phyloP scores from a whole-genome alignment of 2,888 invertebrate genomes.

The Callinectes sapidus region DNA sequence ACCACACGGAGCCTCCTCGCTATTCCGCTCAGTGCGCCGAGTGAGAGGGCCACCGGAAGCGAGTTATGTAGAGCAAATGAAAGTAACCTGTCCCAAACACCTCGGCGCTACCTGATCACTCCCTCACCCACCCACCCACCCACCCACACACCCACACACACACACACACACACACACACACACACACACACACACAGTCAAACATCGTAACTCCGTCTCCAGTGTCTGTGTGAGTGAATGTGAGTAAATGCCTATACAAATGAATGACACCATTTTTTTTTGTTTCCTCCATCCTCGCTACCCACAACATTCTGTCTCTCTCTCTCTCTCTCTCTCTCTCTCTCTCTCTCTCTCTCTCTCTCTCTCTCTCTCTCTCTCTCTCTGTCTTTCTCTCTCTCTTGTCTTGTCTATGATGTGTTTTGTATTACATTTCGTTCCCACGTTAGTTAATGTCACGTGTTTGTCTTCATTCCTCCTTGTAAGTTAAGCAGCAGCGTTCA shows the following conservation, averaged over 20 bases:
- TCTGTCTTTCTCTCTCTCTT: too few species aligned
- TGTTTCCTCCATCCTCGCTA: background rate
- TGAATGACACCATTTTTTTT: background rate
- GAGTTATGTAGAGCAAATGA: background rate
- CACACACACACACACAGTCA: background rate
- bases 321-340: too few species aligned
- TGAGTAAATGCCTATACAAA: background rate
- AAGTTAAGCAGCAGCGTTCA: too few species aligned
- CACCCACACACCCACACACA: slow-evolving; percentile 43
- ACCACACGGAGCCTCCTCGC: slow-evolving; percentile 22
- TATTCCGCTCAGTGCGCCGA: background rate
- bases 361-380: too few species aligned
- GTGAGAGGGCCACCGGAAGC: background rate
- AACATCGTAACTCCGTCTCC: background rate
- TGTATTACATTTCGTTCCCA: too few species aligned
- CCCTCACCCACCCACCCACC: background rate
- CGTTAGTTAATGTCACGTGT: too few species aligned
- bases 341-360: too few species aligned
- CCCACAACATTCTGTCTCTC: too few species aligned
- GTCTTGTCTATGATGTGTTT: too few species aligned
- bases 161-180: slow-evolving; percentile 10
- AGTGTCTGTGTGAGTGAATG: background rate
- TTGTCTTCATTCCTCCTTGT: too few species aligned
- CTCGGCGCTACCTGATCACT: slow-evolving; percentile 3
- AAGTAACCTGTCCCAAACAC: background rate